Evolutionary conservation across 2,888 invertebrate genomes (phyloP), one percentile per base, ranked within the genome.

Genomic region (Ophion costatus): DNA sequence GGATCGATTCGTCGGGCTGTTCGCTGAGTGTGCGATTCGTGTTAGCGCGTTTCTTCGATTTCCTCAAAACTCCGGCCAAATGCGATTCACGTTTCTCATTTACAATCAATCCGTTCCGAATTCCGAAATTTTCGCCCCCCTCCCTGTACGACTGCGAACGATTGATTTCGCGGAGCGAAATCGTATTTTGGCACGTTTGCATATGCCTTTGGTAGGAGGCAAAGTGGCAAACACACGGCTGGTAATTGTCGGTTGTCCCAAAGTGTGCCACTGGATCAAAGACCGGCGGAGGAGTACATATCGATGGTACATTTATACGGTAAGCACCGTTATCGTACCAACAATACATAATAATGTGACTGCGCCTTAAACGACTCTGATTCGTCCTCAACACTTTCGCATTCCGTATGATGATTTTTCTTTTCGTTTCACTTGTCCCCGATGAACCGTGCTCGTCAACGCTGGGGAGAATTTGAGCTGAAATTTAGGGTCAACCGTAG

Each of bases 191-290:
- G 71, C 64, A 73, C 70, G 64, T 64, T 20, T 33, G 51, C 17
- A 51, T 33, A 56, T 22, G 24, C 51, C n/a, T 79, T 22, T 14
- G 66, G 61, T 70, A 38, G 57, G 38, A 75, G 78, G 22, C 24
- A 79, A 86, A 83, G 69, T 67, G 45, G 79, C 84, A 81, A 76
- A 81, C 57, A 38, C 38, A 38, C 38, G 24, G 59, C 56, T 59
- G 63, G 42, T 85, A 79, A 85, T 84, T 84, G 85, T 85, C 82
- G 77, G 74, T 51, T 73, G 84, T 71, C 85, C 29, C 38, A 24
- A 92, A 92, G 91, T 92, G 86, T 90, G 92, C 86, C 91, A 91
- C 87, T 89, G 89, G 91, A 91, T 92, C 90, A 87, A 83, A 88
- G 86, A 87, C 89, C 89, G 82, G 89, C 86, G 88, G 87, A 85